These are phyloP conservation scores for Erebia ligea DNA, from an alignment of 2,888 invertebrate genomes.

Conservation along the genomic window DNA sequence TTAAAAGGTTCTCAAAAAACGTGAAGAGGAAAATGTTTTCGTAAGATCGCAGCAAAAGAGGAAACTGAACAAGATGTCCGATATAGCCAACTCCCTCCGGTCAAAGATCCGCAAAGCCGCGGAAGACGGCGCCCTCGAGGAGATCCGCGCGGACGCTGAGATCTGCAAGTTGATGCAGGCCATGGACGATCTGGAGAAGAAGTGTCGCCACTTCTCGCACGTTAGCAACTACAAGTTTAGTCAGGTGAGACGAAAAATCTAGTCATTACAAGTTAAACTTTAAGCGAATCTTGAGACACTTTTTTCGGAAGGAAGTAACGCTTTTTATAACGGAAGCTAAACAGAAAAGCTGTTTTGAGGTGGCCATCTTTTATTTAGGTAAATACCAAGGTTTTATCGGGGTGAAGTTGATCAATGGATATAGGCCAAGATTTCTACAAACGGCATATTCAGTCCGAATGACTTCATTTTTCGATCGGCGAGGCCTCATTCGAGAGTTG, in stretches of 20 bases:
- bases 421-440: too few relatives aligned
- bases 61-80: constrained; percentile 89
- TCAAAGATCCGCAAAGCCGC: constrained; percentile 86
- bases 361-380: too few relatives aligned
- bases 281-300: too few relatives aligned
- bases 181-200: constrained; percentile 87
- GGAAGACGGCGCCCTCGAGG: constrained; percentile 85
- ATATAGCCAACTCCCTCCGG: constrained; percentile 86
- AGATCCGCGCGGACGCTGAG: constrained; percentile 86
- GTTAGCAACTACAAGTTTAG: constrained; percentile 85
- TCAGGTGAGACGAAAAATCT: constrained; percentile 48
- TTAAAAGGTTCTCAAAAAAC: constrained; percentile 87
- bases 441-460: too few relatives aligned
- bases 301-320: too few relatives aligned
- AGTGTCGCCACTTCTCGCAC: constrained; percentile 85
- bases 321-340: too few relatives aligned
- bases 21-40: constrained; percentile 93
- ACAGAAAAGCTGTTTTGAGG: too few relatives aligned
- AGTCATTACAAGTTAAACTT: neutral
- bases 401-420: too few relatives aligned
- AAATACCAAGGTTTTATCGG: too few relatives aligned
- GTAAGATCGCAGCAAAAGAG: constrained; percentile 91
- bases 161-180: constrained; percentile 86
- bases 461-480: too few relatives aligned
- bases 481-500: too few relatives aligned